phyloP scores from a whole-genome alignment of 2,797 vertebrate species.

The Pachyuromys duprasi region DNA sequence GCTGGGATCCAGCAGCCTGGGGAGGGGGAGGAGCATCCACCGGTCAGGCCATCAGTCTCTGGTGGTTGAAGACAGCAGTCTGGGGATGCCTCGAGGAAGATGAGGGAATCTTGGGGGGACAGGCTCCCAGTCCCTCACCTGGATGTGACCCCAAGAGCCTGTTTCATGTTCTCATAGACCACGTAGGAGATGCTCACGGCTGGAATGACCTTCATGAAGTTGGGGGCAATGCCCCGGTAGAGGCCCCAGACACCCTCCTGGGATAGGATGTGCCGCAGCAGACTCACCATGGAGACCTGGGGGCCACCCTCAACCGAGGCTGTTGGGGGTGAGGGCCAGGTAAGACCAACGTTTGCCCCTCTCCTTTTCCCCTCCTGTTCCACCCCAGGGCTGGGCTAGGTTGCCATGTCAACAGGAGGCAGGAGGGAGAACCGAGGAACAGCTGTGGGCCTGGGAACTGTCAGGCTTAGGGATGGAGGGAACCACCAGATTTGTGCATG shows the following conservation, averaged over 20 bases:
- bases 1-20: background rate
- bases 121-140: conserved; percentile 81
- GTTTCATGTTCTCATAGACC: conserved; percentile 88
- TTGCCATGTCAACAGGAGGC: background rate
- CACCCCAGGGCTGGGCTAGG: background rate
- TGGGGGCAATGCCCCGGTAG: conserved; percentile 87
- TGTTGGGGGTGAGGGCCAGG: conserved; percentile 42
- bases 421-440: background rate
- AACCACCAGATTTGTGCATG: background rate
- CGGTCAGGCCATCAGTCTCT: conserved; percentile 19
- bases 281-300: conserved; percentile 85
- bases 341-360: background rate
- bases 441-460: background rate
- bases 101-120: background rate
- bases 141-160: conserved; percentile 85
- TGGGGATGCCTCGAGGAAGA: background rate
- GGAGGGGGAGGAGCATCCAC: background rate
- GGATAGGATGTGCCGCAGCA: conserved; percentile 84
- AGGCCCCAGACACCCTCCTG: conserved; percentile 85
- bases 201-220: conserved; percentile 89
- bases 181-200: conserved; percentile 89
- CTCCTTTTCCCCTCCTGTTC: background rate
- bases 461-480: background rate
- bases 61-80: background rate
- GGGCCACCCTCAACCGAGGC: conserved; percentile 82